Evolutionary conservation across 2,113 vertebrate genomes (phyloP).

Genomic region (Martes martes): DNA sequence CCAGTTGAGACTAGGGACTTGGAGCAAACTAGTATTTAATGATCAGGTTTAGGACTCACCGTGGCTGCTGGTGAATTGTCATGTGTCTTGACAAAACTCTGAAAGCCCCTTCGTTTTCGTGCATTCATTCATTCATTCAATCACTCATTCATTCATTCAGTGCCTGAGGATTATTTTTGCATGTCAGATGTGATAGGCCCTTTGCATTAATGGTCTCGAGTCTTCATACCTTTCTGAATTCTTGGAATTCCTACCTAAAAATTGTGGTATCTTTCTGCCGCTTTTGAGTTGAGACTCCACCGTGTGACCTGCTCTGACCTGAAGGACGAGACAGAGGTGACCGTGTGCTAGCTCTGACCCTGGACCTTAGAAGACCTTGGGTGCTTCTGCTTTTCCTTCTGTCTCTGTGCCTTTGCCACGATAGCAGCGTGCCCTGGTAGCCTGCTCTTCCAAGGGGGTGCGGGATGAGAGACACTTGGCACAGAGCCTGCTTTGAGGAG

Average conservation of each 20-base stretch:
- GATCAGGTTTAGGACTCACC: neutral
- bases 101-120: neutral
- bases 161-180: neutral
- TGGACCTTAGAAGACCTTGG: neutral
- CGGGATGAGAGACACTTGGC: neutral
- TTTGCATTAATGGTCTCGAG: neutral
- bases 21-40: neutral
- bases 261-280: neutral
- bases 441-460: neutral
- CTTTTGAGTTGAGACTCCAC: neutral
- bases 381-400: neutral
- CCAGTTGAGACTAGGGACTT: neutral
- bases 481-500: neutral
- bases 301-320: neutral
- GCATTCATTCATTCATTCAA: neutral
- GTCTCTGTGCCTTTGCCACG: fast-evolving
- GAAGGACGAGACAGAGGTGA: neutral
- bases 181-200: neutral
- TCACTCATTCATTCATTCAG: neutral
- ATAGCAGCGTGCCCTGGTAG: neutral
- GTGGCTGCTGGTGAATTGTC: constrained; percentile 7
- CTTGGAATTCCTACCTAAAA: neutral
- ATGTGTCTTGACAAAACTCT: neutral
- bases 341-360: neutral
- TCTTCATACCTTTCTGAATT: neutral